Evolutionary conservation across 2,888 invertebrate species (phyloP).

Genomic region (Neocrepidodera transversa): DNA sequence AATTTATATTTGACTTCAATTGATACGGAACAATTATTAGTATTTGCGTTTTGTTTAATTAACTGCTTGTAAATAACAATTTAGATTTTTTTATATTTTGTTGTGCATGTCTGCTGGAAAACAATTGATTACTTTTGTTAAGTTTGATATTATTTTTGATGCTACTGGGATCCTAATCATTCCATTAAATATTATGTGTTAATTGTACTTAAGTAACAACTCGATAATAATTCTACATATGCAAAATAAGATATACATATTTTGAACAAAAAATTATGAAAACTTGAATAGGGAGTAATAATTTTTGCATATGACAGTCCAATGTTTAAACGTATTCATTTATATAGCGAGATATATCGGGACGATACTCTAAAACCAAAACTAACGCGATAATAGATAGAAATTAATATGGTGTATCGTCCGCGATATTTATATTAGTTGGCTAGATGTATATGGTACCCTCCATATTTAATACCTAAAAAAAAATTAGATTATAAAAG

Average conservation of each 20-base stretch:
- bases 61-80: constrained; percentile 5
- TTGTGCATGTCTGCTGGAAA: constrained; percentile 4
- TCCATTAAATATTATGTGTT: constrained; percentile 40
- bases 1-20: too few species aligned
- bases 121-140: constrained; percentile 35
- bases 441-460: constrained; percentile 62
- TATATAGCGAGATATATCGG: constrained; percentile 34
- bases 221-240: constrained; percentile 59
- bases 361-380: constrained; percentile 14
- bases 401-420: constrained; percentile 43
- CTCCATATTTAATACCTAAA: constrained; percentile 57
- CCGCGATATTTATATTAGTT: constrained; percentile 50
- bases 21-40: neutral
- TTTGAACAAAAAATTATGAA: constrained; percentile 45
- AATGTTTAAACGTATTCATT: constrained; percentile 54
- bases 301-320: constrained; percentile 60
- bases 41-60: too few species aligned
- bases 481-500: constrained; percentile 57
- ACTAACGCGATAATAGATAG: constrained; percentile 40
- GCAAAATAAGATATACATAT: constrained; percentile 48
- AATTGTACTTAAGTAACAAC: constrained; percentile 53
- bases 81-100: neutral
- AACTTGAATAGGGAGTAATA: constrained; percentile 48
- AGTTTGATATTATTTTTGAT: constrained; percentile 39
- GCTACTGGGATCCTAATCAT: constrained; percentile 40